These are phyloP conservation scores for Mesoclemmys tuberculata DNA, from an alignment of 2,113 vertebrate genomes.

Conservation along the genomic window DNA sequence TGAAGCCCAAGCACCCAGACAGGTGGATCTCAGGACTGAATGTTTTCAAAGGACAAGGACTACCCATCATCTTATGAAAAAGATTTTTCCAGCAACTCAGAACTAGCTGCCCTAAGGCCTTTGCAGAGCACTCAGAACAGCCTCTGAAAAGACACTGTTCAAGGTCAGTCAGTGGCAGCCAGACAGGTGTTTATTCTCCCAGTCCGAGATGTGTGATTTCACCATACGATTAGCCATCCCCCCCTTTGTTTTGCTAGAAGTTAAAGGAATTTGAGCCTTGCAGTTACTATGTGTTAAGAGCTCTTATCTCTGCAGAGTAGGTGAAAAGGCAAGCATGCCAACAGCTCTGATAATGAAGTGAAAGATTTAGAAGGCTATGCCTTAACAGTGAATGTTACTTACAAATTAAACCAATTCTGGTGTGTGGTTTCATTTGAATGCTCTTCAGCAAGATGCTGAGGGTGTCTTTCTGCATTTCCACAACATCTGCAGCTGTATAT, in stretches of 20 bases:
- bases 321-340: background rate
- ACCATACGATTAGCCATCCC: background rate
- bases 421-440: background rate
- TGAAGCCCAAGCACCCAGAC: background rate
- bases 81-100: background rate
- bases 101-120: background rate
- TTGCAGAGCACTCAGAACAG: background rate
- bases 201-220: background rate
- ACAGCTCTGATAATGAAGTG: background rate
- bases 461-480: background rate
- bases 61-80: background rate
- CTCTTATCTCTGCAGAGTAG: background rate
- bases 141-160: background rate
- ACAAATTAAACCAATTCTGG: background rate
- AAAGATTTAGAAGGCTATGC: background rate
- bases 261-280: background rate
- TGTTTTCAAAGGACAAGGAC: background rate
- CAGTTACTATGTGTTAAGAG: background rate
- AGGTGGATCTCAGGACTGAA: background rate
- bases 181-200: background rate
- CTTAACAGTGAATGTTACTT: background rate
- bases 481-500: background rate
- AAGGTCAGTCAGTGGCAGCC: background rate
- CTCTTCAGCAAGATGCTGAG: fast-evolving
- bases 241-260: background rate